Percentiles rank a stretch among this genome's conserved stretches.
Evolutionary conservation across 35 echinoderm and acorn worm genomes (phyloP).

Genomic region (Ophioderma brevispina): DNA sequence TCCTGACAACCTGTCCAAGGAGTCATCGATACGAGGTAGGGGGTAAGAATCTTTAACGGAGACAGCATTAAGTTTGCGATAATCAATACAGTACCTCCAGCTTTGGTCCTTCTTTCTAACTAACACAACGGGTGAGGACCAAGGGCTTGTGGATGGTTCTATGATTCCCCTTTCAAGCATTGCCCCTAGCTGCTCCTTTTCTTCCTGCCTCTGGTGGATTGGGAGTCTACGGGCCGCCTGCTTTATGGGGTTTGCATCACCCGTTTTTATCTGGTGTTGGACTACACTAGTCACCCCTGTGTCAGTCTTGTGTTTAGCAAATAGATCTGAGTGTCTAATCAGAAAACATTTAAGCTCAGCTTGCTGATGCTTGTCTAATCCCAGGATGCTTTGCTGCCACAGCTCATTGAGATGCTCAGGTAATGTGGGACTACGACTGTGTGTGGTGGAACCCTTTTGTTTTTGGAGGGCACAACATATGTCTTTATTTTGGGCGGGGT

Average conservation of each 20-base stretch:
- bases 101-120: conserved; percentile 55
- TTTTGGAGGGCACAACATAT: background rate
- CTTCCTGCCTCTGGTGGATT: too few species aligned
- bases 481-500: background rate
- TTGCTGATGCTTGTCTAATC: background rate
- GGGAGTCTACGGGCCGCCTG: conserved; percentile 32
- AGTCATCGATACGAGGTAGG: background rate
- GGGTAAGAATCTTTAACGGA: background rate
- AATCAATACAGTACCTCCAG: conserved; percentile 41
- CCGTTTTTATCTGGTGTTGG: conserved; percentile 54
- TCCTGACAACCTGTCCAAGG: conserved; percentile 6
- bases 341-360: background rate
- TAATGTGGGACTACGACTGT: background rate
- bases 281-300: conserved; percentile 52
- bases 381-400: background rate
- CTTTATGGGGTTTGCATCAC: conserved; percentile 12
- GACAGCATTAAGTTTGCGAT: conserved; percentile 17
- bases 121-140: conserved; percentile 47
- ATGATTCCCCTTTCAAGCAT: conserved; percentile 51
- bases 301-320: conserved; percentile 30
- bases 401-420: conserved; percentile 14
- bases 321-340: conserved; percentile 46
- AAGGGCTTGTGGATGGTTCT: too few species aligned
- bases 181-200: conserved; percentile 12
- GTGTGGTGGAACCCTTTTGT: too few species aligned